phyloP scores from a whole-genome alignment of 2,888 invertebrate genomes.

The Philhelius pedissequus region DNA sequence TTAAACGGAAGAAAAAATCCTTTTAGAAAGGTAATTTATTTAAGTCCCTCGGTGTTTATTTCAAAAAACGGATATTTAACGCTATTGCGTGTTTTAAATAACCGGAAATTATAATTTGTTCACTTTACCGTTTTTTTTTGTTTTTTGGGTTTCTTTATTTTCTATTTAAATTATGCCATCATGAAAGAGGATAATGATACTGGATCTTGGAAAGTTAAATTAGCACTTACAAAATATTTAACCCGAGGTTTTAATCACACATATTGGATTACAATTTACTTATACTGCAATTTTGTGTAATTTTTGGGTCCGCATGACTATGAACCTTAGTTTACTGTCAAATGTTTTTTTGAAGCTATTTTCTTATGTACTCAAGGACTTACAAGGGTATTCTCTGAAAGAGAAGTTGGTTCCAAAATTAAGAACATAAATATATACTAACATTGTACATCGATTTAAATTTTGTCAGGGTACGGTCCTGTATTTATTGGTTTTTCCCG shows the following conservation, averaged over 20 bases:
- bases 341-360: too few relatives aligned
- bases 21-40: constrained; percentile 64
- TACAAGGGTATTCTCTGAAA: too few relatives aligned
- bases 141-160: constrained; percentile 10
- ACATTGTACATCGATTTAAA: too few relatives aligned
- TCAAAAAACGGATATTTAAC: constrained; percentile 55
- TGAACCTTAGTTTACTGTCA: too few relatives aligned
- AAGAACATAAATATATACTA: too few relatives aligned
- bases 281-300: too few relatives aligned
- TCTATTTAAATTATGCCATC: background rate
- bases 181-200: background rate
- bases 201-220: background rate
- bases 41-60: constrained; percentile 40
- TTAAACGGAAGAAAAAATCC: constrained; percentile 22
- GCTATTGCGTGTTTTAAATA: constrained; percentile 63
- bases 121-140: constrained; percentile 19
- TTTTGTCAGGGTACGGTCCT: too few relatives aligned
- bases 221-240: background rate
- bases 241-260: background rate
- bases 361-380: too few relatives aligned
- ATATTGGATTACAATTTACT: too few relatives aligned
- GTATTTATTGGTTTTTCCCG: too few relatives aligned
- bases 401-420: too few relatives aligned
- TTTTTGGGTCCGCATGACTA: too few relatives aligned
- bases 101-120: constrained; percentile 68